Conservation (phyloP, 2,888 invertebrate genomes). For the Phortica magna region DNA sequence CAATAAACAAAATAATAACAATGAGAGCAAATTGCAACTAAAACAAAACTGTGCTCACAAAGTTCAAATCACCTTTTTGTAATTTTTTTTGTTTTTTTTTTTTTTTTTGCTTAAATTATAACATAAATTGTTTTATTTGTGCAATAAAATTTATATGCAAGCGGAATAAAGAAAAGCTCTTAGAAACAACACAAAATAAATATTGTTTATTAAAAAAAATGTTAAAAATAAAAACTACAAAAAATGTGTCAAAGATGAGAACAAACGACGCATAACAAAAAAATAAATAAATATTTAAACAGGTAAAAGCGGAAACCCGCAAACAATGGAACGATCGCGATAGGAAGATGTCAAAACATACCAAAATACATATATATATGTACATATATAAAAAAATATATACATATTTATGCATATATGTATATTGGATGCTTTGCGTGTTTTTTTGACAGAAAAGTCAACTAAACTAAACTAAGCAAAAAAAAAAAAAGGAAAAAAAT, state of each 20-base stretch:
- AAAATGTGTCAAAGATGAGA: slow-evolving; percentile 9
- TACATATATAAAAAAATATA: too few relatives aligned
- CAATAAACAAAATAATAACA: not conserved
- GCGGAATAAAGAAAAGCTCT: not conserved
- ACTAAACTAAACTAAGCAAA: not conserved
- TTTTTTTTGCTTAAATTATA: slow-evolving; percentile 3
- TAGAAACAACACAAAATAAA: not conserved
- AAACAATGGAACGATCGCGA: not conserved
- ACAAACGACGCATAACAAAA: not conserved
- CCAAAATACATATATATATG: too few relatives aligned
- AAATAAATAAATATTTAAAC: not conserved
- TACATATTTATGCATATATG: too few relatives aligned
- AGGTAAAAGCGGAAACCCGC: not conserved
- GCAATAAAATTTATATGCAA: not conserved
- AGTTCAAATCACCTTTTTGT: slow-evolving; percentile 3
- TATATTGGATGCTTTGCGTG: too few relatives aligned
- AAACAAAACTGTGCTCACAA: slow-evolving; percentile 9
- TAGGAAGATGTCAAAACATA: too few relatives aligned
- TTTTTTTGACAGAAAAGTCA: too few relatives aligned
- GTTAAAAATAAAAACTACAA: slow-evolving; percentile 14
- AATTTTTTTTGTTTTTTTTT: not conserved
- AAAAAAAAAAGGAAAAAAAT: not conserved
- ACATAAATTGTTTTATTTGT: not conserved
- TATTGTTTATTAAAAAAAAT: slow-evolving; percentile 15
- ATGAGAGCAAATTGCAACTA: slow-evolving; percentile 9